Conservation (phyloP, 2,113 vertebrate genomes). For the Astatoreochromis straeleni region DNA sequence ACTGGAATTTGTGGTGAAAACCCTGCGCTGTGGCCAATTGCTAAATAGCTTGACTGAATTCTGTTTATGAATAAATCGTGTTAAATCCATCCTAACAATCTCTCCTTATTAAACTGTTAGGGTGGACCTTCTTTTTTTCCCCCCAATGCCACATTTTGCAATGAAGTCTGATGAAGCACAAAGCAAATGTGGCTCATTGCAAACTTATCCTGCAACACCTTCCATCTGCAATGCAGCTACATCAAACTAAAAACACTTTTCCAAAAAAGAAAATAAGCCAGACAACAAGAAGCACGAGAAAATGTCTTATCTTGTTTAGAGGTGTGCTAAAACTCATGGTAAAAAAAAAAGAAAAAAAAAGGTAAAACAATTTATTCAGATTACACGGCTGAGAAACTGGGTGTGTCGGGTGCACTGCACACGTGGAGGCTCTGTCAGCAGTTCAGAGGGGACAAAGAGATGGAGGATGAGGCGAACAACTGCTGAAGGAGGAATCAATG, state of each 20-base stretch:
- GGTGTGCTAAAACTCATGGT: background rate
- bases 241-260: background rate
- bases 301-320: background rate
- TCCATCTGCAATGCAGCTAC: background rate
- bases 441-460: background rate
- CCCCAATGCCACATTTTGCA: background rate
- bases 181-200: background rate
- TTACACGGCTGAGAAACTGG: background rate
- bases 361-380: background rate
- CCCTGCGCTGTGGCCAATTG: background rate
- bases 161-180: background rate
- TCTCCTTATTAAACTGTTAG: background rate
- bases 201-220: background rate
- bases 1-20: background rate
- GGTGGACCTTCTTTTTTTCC: background rate
- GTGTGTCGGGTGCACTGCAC: background rate
- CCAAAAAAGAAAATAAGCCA: background rate
- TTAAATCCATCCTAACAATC: background rate
- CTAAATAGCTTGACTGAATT: background rate
- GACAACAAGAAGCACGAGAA: background rate
- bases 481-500: conserved; percentile 38
- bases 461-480: background rate
- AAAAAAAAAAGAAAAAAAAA: background rate
- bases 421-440: conserved; percentile 26
- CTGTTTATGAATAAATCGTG: background rate